These are phyloP conservation scores for Tringa solitaria DNA, from an alignment of 2,113 vertebrate species.

Conservation along the genomic window DNA sequence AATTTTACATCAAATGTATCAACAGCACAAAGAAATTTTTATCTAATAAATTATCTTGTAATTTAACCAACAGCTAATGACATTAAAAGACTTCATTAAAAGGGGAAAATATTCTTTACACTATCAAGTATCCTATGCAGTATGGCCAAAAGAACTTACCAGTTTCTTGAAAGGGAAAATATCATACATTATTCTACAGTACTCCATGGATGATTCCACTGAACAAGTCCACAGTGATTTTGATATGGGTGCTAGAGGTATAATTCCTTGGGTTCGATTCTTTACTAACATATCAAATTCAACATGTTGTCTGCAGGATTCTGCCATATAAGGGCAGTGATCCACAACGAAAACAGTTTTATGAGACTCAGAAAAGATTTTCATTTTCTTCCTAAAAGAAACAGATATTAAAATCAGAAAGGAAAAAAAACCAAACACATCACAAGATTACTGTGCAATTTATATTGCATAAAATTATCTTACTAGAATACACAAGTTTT, in stretches of 20 bases:
- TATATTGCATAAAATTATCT: not conserved
- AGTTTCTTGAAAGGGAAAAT: constrained; percentile 92
- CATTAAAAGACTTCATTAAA: not conserved
- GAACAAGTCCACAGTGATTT: constrained; percentile 98
- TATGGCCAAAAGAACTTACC: constrained; percentile 71
- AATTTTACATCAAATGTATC: not conserved
- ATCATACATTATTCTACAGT: constrained; percentile 96
- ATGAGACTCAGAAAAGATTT: constrained; percentile 93
- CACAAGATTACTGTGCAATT: not conserved
- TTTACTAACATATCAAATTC: constrained; percentile 98
- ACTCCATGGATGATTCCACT: constrained; percentile 98
- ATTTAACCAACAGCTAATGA: not conserved
- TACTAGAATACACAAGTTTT: not conserved
- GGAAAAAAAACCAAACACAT: not conserved
- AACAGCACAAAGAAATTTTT: not conserved
- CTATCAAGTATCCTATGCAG: not conserved
- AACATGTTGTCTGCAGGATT: constrained; percentile 94
- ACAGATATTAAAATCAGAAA: not conserved
- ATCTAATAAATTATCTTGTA: not conserved
- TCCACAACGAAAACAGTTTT: constrained; percentile 99
- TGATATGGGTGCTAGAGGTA: constrained; percentile 93
- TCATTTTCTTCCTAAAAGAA: constrained; percentile 80
- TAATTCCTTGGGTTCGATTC: constrained; percentile 91
- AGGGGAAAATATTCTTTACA: not conserved
- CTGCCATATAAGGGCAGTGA: constrained; percentile 98